Conservation (phyloP, 1,140 invertebrate species). For the Drosophila neocordata region DNA sequence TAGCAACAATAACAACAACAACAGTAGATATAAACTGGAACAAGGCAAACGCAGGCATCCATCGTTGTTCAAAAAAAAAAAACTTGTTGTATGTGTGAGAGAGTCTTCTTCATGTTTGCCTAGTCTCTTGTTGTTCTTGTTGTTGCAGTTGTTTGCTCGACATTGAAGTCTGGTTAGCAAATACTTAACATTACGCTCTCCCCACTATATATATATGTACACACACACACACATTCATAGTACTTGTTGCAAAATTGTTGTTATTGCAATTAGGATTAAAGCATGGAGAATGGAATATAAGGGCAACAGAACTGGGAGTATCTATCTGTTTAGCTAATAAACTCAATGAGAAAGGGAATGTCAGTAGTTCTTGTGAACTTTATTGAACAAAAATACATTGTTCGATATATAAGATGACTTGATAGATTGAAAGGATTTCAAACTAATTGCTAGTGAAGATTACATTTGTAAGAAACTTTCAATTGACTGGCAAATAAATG, state of each 20-base stretch:
- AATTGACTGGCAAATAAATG: conserved; percentile 3
- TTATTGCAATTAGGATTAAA: conserved; percentile 21
- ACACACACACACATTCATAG: not conserved
- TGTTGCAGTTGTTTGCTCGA: conserved; percentile 7
- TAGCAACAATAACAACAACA: not conserved
- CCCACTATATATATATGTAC: not conserved
- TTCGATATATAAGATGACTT: not conserved
- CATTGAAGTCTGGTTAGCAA: conserved; percentile 20
- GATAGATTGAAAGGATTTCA: conserved; percentile 1
- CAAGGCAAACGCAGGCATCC: conserved; percentile 6
- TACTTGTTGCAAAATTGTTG: conserved; percentile 22
- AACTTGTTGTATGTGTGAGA: not conserved
- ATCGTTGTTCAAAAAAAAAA: conserved; percentile 1
- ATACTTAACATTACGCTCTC: conserved; percentile 18
- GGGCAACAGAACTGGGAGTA: not conserved
- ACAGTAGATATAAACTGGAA: conserved; percentile 1
- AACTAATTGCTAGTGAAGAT: conserved; percentile 6
- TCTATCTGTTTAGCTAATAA: conserved; percentile 15
- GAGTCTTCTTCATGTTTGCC: conserved; percentile 1
- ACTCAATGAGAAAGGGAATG: not conserved
- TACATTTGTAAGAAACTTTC: not conserved
- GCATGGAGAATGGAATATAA: not conserved
- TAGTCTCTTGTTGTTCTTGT: conserved; percentile 4
- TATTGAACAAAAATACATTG: conserved; percentile 2
- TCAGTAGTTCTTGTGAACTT: not conserved